Evolutionary conservation across 2,888 invertebrate species (phyloP), one percentile per base, ranked within the genome.

Genomic region (Cryptus viduatorius): DNA sequence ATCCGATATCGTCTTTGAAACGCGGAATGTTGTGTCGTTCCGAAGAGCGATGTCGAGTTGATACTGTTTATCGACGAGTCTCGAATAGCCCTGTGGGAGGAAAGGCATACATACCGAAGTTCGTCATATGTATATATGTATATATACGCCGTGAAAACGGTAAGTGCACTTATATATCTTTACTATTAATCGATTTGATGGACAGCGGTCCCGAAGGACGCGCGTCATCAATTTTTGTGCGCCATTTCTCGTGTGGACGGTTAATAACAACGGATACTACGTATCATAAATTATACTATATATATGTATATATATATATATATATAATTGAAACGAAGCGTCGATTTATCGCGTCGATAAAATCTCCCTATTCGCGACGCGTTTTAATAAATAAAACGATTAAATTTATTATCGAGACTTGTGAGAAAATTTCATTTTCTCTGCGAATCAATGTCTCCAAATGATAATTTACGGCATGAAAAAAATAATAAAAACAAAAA

Each of bases 241-340:
- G 67, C 67, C 24, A 48, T 73, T 82, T 31, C 37, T 37, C 46
- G n/a, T 75, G 67, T 71, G 79, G 59, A 77, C 79, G 76, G 59
- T 75, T 77, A 72, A 71, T 64, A 67, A 83, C 79, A 77, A 53
- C 71, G 50, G 24, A 79, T 76, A 65, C 76, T 29, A 56, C 65
- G 46, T 76, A 69, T 76, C 64, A 67, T 56, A 56, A 19, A 24
- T 56, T 31, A 24, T 42, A 37, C 29, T 79, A 7, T 37, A 37
- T 37, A 7, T 37, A 37, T 37, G 4, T 7, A 37, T 37, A 37
- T 37, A 37, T 37, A 37, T 14, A 56, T n/a, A 19, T 65, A 48
- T 53, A 42, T 44, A 61, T 53, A 64, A 53, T 37, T 46, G 14
- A 37, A 71, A 71, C 48, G 65, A 69, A 79, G 61, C 64, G 50